Percentiles rank a stretch among this genome's conserved stretches.
phyloP scores from a whole-genome alignment of 2,113 vertebrate species.

The Sapajus apella region DNA sequence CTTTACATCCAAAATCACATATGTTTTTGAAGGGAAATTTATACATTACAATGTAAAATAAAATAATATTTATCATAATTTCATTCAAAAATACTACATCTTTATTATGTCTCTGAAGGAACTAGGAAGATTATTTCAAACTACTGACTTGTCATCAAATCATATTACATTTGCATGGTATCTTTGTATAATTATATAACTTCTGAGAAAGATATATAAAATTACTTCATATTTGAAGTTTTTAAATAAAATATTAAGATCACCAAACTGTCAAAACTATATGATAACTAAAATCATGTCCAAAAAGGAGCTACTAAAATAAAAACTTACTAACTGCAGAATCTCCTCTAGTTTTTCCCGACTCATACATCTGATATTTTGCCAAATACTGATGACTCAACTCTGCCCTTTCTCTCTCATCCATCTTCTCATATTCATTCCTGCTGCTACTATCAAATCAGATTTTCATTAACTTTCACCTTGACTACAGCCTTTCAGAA shows the following conservation, averaged over 20 bases:
- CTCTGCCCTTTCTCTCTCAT: slow-evolving; percentile 21
- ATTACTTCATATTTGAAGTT: neutral
- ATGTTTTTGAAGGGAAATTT: neutral
- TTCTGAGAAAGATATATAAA: neutral
- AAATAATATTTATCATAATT: neutral
- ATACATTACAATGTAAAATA: neutral
- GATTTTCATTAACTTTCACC: slow-evolving; percentile 58
- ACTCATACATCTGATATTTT: neutral
- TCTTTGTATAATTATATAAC: neutral
- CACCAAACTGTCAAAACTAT: neutral
- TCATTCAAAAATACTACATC: neutral
- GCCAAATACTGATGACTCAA: slow-evolving; percentile 19
- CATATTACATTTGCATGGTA: neutral
- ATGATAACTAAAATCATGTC: neutral
- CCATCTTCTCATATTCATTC: neutral
- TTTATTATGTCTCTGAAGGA: neutral
- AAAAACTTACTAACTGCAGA: neutral
- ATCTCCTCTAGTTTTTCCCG: neutral
- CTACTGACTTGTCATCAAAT: neutral
- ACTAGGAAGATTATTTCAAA: neutral
- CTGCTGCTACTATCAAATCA: slow-evolving; percentile 26
- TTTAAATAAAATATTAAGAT: slow-evolving; percentile 27
- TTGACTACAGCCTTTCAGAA: slow-evolving; percentile 22
- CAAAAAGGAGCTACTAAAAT: neutral
- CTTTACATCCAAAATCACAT: neutral